Evolutionary conservation across 2,113 vertebrate species (phyloP), one percentile per base, ranked within the genome.

Genomic region (Melozone crissalis): DNA sequence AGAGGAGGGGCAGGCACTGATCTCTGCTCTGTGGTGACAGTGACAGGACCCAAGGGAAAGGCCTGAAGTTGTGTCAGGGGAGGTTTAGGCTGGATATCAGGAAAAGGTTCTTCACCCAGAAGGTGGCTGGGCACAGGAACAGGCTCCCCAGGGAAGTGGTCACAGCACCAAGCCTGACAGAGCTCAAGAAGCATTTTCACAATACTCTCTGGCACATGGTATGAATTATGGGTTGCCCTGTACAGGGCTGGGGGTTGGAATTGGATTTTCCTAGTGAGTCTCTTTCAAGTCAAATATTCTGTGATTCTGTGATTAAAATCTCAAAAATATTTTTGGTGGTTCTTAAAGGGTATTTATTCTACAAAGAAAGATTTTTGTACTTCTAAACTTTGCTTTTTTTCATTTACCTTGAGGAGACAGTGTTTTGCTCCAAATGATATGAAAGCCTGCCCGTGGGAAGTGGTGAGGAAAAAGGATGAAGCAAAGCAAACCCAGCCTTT

Each of bases 31-130:
- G 2, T 26, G 13, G 10, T 23, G 1, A 30, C 2, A 52, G 20
- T 3, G 39, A 61, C 7, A 74, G 10, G 5, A 46, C 11, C 2
- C 0, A 2, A 61, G 15, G 7, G 9, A 52, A 61, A 3, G 28
- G 7, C 16, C 13, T 46, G 46, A 41, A 31, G 30, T 0, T 61
- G 13, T 30, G 28, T 46, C 11, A 17, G 13, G 23, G 33, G 2
- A 15, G 14, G 13, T 37, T 37, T 8, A 68, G 30, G 3, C 1
- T 41, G 11, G 39, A 35, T 54, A 54, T 31, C 1, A 46, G 20
- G 3, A 62, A 52, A 75, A 47, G 14, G 1, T 41, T 75, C 30
- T 54, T 68, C 39, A 61, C 11, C n/a, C 39, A 41, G 33, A 68
- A 8, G 6, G 16, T 61, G 39, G 0, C 0, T 41, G 7, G 4